A percentile compares a stretch with the other conserved stretches of the same genome.
Conservation (phyloP, 2,888 invertebrate genomes). For the Oxyteleia sp. region DNA sequence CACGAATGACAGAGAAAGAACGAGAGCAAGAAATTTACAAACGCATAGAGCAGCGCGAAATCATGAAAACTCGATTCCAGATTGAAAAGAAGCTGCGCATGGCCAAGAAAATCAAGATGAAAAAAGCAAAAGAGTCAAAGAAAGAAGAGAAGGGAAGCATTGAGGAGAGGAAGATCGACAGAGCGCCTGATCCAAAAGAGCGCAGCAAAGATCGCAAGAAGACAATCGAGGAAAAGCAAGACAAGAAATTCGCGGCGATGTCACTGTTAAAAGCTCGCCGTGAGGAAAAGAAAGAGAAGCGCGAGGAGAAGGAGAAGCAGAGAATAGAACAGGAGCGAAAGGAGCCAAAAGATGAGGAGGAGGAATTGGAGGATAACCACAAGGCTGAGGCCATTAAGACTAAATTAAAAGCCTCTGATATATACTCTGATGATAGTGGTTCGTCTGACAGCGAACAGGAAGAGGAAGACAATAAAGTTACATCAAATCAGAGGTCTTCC, state of each 20-base stretch:
- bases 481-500: conserved; percentile 88
- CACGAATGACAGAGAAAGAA: conserved; percentile 98
- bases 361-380: conserved; percentile 86
- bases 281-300: conserved; percentile 95
- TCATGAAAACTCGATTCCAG: no score
- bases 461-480: conserved; percentile 86
- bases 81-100: no score
- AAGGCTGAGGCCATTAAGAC: conserved; percentile 84
- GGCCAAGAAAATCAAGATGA: no score
- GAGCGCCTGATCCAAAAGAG: no score
- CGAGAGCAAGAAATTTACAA: conserved; percentile 99
- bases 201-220: no score
- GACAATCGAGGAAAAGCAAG: no score
- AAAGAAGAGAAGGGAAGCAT: no score
- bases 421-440: conserved; percentile 96
- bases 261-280: conserved; percentile 96
- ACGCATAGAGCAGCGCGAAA: conserved; percentile 97
- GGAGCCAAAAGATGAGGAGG: conserved; percentile 86
- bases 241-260: no score
- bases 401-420: conserved; percentile 97
- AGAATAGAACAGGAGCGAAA: conserved; percentile 88
- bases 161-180: no score
- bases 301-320: conserved; percentile 88
- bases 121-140: no score
- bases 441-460: conserved; percentile 88